Evolutionary conservation across 2,797 vertebrate genomes (phyloP).

Genomic region (Falco berigora): DNA sequence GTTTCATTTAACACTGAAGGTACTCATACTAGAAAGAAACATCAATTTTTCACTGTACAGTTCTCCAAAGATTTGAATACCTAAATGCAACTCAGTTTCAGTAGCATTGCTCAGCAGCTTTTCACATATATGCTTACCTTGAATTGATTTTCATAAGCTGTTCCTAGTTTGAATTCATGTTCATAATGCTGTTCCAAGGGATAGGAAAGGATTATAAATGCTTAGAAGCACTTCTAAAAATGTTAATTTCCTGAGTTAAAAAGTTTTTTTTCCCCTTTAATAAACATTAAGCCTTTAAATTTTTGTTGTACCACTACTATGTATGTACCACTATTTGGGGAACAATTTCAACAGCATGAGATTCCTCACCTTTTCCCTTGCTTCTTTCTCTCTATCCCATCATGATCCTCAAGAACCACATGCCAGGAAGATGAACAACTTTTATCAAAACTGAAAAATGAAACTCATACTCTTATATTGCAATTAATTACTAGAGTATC

Average conservation of each 20-base stretch:
- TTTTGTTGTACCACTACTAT: background rate
- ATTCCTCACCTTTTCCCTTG: background rate
- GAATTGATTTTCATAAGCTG: background rate
- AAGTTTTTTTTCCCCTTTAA: background rate
- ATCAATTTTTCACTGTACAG: background rate
- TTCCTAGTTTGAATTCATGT: background rate
- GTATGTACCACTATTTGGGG: background rate
- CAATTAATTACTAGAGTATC: background rate
- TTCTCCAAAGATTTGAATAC: background rate
- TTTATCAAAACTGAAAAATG: background rate
- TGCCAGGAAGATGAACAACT: background rate
- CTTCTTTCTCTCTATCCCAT: background rate
- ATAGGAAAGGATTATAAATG: background rate
- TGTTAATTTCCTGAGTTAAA: background rate
- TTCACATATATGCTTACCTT: background rate
- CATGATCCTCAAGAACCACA: background rate
- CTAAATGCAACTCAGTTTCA: background rate
- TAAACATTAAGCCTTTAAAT: background rate
- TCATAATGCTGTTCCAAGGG: background rate
- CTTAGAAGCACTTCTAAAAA: background rate
- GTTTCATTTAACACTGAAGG: background rate
- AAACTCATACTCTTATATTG: background rate
- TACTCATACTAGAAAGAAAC: background rate
- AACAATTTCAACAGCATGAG: background rate
- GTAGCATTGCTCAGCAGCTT: background rate